Base-by-base conservation (phyloP, 2,797 vertebrate species). In the Sebastes nivosus region DNA sequence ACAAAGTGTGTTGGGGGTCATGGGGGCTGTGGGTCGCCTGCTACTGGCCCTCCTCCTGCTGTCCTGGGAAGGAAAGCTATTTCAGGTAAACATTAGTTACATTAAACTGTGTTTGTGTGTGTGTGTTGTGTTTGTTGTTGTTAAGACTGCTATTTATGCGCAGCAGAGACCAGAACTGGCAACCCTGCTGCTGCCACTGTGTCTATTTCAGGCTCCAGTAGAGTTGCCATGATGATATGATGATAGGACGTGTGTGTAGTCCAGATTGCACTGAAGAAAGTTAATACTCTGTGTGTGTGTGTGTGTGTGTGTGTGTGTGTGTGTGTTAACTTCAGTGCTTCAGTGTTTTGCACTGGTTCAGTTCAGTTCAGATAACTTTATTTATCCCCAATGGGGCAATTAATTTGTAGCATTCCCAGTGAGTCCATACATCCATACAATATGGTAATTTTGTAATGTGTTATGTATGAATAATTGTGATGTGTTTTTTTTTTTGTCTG, bases 201-300 rank as follows among this genome's bases (percentile, higher is more conserved):
- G 88, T 89, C 92, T 94, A 93, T 94, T 93, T 94, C 76, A 72
- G 87, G 88, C 75, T 65, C 84, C 2, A 63, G 86, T 54, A 14
- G 82, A 87, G 87, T 88, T 83, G 83, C 77, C 88, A 81, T 80
- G 72, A 81, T 80, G 72, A 85, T 80, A 76, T 88, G 83, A 75
- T 89, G 84, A 75, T 59, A 65, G 74, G 67, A 72, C 75, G 34
- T 83, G 79, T 75, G 52, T 82, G 81, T 75, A 7, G 30, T 79
- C 16, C 30, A 68, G 75, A 82, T 52, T 67, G 57, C 46, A 42
- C 16, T 3, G 27, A 58, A 82, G 81, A 81, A 84, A 87, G 75
- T 78, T 84, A 79, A 85, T 77, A 67, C 42, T 36, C 12, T 52
- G 59, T 34, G 71, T 60, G 67, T 60, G 54, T 55, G 75, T 55